These are phyloP conservation scores for Xanthia togata DNA, from an alignment of 2,888 invertebrate genomes.

Conservation along the genomic window DNA sequence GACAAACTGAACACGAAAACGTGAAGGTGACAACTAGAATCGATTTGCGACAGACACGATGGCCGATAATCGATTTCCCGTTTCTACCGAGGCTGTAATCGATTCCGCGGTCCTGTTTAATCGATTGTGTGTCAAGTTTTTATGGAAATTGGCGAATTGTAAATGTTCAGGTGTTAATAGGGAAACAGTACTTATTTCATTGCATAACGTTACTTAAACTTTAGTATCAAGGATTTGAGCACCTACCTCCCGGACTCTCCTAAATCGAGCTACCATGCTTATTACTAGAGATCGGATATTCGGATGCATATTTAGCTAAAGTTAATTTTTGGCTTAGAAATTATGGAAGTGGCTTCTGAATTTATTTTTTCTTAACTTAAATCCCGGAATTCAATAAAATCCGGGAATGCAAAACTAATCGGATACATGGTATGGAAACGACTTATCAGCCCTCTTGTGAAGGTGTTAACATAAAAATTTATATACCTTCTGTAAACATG, in stretches of 20 bases:
- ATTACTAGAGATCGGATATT: too few relatives aligned
- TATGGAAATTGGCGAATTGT: slow-evolving; percentile 58
- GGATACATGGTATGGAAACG: too few relatives aligned
- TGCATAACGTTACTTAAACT: slow-evolving; percentile 18
- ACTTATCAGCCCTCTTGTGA: too few relatives aligned
- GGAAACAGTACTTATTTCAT: slow-evolving; percentile 34
- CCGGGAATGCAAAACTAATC: too few relatives aligned
- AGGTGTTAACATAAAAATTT: too few relatives aligned
- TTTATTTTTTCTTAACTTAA: too few relatives aligned
- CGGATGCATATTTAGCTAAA: too few relatives aligned
- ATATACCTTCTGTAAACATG: too few relatives aligned
- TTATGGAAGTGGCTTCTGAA: too few relatives aligned
- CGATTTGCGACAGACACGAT: slow-evolving; percentile 88
- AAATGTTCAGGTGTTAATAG: slow-evolving; percentile 53
- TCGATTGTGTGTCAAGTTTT: slow-evolving; percentile 73
- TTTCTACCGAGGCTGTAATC: slow-evolving; percentile 80
- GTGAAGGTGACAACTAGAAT: slow-evolving; percentile 88
- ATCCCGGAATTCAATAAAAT: too few relatives aligned
- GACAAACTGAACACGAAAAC: slow-evolving; percentile 65
- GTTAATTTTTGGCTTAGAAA: too few relatives aligned
- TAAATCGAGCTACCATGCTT: neutral
- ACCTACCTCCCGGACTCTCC: neutral
- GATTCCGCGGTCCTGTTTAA: slow-evolving; percentile 79
- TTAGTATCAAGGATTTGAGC: neutral
- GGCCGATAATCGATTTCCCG: slow-evolving; percentile 84